phyloP scores from a whole-genome alignment of 2,797 vertebrate species.

The Scarus forsteni region DNA sequence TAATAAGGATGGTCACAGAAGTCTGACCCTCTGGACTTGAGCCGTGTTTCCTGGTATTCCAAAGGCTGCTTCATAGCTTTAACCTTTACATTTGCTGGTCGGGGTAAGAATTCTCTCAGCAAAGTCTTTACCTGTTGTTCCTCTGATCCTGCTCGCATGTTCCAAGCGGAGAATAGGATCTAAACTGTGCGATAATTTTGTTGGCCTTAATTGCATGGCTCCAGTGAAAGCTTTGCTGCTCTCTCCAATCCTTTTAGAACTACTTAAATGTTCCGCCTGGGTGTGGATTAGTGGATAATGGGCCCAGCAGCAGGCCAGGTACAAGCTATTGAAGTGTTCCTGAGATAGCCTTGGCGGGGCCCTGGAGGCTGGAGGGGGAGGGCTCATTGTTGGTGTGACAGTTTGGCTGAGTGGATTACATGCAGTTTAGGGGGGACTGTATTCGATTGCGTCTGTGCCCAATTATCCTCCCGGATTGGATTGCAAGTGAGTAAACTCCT shows the following conservation, averaged over 20 bases:
- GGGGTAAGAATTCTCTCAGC: slow-evolving; percentile 7
- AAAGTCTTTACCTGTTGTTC: slow-evolving; percentile 36
- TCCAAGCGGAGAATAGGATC: slow-evolving; percentile 55
- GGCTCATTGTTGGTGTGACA: slow-evolving; percentile 82
- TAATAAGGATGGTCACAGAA: slow-evolving; percentile 56
- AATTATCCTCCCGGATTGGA: slow-evolving; percentile 81
- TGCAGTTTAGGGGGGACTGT: slow-evolving; percentile 81
- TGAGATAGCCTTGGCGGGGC: slow-evolving; percentile 75
- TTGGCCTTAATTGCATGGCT: slow-evolving; percentile 75
- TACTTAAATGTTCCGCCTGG: slow-evolving; percentile 77
- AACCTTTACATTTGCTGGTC: slow-evolving; percentile 17
- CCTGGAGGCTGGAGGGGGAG: slow-evolving; percentile 60
- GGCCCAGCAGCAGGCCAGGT: slow-evolving; percentile 79
- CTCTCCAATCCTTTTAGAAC: slow-evolving; percentile 78
- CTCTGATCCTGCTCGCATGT: slow-evolving; percentile 35
- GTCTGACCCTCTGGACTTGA: slow-evolving; percentile 38
- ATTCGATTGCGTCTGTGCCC: slow-evolving; percentile 81
- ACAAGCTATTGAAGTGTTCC: slow-evolving; percentile 80
- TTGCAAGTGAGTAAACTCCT: slow-evolving; percentile 78
- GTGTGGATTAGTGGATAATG: slow-evolving; percentile 84
- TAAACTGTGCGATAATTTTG: slow-evolving; percentile 73
- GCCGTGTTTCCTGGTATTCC: slow-evolving; percentile 16
- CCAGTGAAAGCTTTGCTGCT: slow-evolving; percentile 70
- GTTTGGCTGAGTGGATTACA: slow-evolving; percentile 86
- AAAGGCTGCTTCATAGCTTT: slow-evolving; percentile 19